Base-by-base conservation (phyloP, 2,888 invertebrate species). In the Dendrolimus houi region DNA sequence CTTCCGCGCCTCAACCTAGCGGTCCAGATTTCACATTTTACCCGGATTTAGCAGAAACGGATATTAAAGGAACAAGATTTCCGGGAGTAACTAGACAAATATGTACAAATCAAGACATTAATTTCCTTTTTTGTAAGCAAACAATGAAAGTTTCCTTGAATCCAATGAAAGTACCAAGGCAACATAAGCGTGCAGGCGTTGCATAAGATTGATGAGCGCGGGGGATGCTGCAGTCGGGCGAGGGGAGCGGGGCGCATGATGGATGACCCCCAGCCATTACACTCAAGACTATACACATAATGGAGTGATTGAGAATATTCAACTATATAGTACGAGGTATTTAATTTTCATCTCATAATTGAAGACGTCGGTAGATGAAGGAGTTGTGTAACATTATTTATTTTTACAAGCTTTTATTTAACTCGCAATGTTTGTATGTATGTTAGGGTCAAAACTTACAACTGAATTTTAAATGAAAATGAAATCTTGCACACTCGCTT, bases 191-290 rank as follows among this genome's bases (percentile, higher is more conserved):
- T 71, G 73, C 74, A 77, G 75, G 78, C 69, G 75, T 72, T 77
- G 79, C 77, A 74, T 74, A 83, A 85, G 86, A 86, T 86, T 86
- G 85, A 86, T 86, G 85, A 72, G 70, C 64, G 63, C 66, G 71
- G 64, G 66, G 64, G 67, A 64, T 60, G 57, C 59, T 42, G 59
- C 64, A 59, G 60, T 14, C 56, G 8, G 57, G 55, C 53, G 54
- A 7, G 59, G 55, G 57, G 59, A 42, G 58, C 54, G 59, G 57
- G 55, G 57, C 52, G 69, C 62, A 63, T 77, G 79, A 78, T 77
- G 72, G 80, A 84, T 82, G 79, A 75, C 74, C 72, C 61, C 60
- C 66, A 63, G 67, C 72, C 74, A 76, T 77, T 72, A 69, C 64
- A 65, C 67, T 47, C 67, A 67, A 65, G 68, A 70, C 64, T 65